Percentiles rank a stretch among this genome's conserved stretches.
These are phyloP conservation scores for Melipona bicolor DNA, from an alignment of 2,888 invertebrate species.

Conservation along the genomic window DNA sequence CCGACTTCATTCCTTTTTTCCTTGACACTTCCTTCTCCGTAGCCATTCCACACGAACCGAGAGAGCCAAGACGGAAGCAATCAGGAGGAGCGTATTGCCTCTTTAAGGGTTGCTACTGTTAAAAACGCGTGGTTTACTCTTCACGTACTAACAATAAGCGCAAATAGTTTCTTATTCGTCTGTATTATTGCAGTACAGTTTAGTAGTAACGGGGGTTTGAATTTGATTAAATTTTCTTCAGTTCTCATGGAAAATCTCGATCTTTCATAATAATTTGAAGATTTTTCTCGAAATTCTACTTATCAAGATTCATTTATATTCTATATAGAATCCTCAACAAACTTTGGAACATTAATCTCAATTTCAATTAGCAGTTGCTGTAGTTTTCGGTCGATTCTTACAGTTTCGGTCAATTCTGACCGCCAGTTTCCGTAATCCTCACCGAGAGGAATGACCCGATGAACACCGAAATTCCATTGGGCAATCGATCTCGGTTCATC, in stretches of 20 bases:
- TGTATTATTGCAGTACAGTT: too few species aligned
- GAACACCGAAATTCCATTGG: conserved; percentile 2
- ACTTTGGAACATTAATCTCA: neutral
- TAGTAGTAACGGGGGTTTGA: neutral
- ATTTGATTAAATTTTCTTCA: neutral
- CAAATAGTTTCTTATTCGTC: too few species aligned
- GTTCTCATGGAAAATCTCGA: neutral
- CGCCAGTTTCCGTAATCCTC: too few species aligned
- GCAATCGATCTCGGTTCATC: neutral
- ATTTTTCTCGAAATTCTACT: too few species aligned
- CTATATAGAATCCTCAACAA: neutral
- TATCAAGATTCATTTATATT: too few species aligned
- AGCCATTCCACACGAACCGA: neutral
- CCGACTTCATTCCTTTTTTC: conserved; percentile 29
- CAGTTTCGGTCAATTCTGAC: too few species aligned
- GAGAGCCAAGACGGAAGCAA: neutral
- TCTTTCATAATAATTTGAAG: too few species aligned
- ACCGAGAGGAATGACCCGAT: neutral
- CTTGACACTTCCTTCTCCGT: neutral
- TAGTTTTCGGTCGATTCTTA: too few species aligned
- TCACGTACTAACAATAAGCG: neutral
- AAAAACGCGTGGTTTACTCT: neutral
- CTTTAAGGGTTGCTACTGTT: neutral
- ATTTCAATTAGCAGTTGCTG: neutral
- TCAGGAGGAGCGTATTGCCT: neutral